Evolutionary conservation across 2,113 vertebrate genomes (phyloP).

Genomic region (Pomatostomus ruficeps): DNA sequence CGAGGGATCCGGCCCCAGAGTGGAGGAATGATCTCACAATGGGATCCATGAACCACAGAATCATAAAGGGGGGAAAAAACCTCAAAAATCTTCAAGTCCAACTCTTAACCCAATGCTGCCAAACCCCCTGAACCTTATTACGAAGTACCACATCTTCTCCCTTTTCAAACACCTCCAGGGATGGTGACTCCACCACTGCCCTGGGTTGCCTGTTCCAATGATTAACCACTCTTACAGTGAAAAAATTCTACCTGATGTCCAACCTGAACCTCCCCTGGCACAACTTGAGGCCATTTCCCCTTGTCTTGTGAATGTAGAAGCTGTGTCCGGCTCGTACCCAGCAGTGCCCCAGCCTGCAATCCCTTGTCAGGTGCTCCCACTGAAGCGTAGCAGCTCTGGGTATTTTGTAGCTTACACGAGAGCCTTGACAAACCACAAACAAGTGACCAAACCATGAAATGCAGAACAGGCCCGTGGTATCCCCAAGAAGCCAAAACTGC

Average conservation of each 20-base stretch:
- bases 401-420: background rate
- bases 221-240: background rate
- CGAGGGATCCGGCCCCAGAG: accelerated
- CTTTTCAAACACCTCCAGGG: background rate
- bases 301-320: background rate
- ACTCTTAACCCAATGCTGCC: background rate
- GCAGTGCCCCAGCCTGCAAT: background rate
- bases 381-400: background rate
- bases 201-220: accelerated
- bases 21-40: accelerated
- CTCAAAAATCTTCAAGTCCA: background rate
- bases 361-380: background rate
- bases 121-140: accelerated
- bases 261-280: background rate
- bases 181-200: too few species aligned
- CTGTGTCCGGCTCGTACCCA: background rate
- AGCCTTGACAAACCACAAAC: background rate
- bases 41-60: background rate
- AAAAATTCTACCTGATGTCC: background rate
- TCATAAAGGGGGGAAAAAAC: background rate
- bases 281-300: background rate
- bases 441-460: background rate
- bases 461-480: background rate
- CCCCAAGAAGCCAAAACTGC: background rate
- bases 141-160: accelerated